phyloP scores from a whole-genome alignment of 2,797 vertebrate species.

The Urosaurus nigricauda region DNA sequence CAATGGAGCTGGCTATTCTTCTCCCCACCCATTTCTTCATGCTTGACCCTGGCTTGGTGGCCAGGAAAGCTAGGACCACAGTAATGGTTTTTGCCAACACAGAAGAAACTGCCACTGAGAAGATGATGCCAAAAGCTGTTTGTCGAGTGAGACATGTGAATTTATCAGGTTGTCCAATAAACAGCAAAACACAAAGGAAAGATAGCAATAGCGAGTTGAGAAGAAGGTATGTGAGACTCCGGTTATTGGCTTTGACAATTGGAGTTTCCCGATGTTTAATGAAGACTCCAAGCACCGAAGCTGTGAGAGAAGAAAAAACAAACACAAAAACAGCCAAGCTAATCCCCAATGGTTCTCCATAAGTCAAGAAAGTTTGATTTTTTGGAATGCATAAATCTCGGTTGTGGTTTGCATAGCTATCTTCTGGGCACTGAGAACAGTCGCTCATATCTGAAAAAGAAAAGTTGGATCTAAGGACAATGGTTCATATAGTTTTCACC shows the following conservation, averaged over 20 bases:
- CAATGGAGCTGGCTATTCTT: neutral
- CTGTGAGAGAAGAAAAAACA: neutral
- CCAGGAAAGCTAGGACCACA: conserved; percentile 20
- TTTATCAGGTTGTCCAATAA: neutral
- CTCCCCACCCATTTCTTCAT: neutral
- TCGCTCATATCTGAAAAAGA: conserved; percentile 10
- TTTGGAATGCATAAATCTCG: neutral
- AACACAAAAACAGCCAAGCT: neutral
- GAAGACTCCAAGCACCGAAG: neutral
- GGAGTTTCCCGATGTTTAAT: neutral
- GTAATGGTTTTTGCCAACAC: neutral
- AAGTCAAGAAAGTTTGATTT: neutral
- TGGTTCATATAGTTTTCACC: neutral
- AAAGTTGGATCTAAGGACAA: neutral
- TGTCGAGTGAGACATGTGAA: neutral
- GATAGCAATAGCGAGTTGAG: neutral
- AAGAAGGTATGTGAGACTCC: neutral
- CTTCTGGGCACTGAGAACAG: neutral
- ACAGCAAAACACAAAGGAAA: neutral
- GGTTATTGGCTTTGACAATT: too few relatives aligned
- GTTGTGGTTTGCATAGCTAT: neutral
- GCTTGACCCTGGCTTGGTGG: neutral
- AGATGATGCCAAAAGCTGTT: conserved; percentile 13
- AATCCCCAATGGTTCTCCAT: neutral
- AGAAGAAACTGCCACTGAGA: conserved; percentile 16